A percentile compares a stretch with the other conserved stretches of the same genome.
phyloP scores from a whole-genome alignment of 2,888 invertebrate genomes.

The Lasioglossum oenotherae region DNA sequence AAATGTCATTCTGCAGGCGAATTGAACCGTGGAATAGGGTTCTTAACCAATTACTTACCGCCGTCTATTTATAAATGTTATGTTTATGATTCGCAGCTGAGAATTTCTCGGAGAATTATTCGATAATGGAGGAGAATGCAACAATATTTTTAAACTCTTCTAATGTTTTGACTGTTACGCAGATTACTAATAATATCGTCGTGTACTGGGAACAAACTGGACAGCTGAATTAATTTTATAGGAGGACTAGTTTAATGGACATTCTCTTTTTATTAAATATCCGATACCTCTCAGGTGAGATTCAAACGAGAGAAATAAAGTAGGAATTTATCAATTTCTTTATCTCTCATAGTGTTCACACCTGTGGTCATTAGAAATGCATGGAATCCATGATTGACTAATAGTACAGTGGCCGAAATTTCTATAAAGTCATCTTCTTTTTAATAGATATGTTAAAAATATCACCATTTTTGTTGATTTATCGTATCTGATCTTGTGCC shows the following conservation, averaged over 20 bases:
- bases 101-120: background rate
- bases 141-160: background rate
- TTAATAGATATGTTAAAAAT: too few species aligned
- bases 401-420: too few species aligned
- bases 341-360: background rate
- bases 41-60: background rate
- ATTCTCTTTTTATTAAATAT: background rate
- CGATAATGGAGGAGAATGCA: background rate
- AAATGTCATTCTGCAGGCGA: background rate
- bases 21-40: background rate
- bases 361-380: background rate
- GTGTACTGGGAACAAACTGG: background rate
- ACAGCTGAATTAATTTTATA: too few species aligned
- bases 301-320: background rate
- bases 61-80: background rate
- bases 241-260: too few species aligned
- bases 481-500: too few species aligned
- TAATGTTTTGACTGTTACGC: background rate
- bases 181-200: background rate
- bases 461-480: too few species aligned
- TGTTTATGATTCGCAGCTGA: background rate
- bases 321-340: background rate
- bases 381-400: background rate
- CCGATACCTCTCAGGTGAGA: background rate
- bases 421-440: too few species aligned